Percentiles rank a stretch among this genome's conserved stretches.
These are phyloP conservation scores for Sciurus vulgaris DNA, from an alignment of 2,797 vertebrate genomes.

Conservation along the genomic window DNA sequence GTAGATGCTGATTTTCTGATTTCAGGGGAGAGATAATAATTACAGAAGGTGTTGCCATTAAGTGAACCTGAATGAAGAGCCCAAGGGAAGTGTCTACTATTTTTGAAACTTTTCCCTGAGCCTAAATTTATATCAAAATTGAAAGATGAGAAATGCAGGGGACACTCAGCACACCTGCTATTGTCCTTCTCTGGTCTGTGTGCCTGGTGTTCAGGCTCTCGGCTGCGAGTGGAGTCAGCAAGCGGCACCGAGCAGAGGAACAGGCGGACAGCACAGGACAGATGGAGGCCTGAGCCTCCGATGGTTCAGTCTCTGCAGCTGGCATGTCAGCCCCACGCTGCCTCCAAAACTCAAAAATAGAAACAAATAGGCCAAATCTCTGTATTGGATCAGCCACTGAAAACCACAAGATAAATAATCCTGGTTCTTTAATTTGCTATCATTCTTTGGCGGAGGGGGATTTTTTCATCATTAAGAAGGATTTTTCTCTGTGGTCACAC, in stretches of 20 bases:
- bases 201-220: background rate
- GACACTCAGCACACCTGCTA: background rate
- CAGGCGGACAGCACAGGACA: too few species aligned
- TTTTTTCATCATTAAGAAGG: background rate
- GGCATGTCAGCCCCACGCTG: background rate
- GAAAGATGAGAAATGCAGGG: background rate
- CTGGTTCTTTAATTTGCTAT: background rate
- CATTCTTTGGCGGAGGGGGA: background rate
- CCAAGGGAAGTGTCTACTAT: background rate
- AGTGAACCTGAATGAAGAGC: background rate
- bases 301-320: fast-evolving
- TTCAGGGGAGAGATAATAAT: background rate
- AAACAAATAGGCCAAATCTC: background rate
- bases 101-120: background rate
- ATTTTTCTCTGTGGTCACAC: background rate
- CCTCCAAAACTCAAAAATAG: background rate
- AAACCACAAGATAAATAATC: background rate
- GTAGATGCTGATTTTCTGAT: background rate
- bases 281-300: too few species aligned
- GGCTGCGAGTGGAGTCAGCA: background rate
- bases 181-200: background rate
- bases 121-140: background rate
- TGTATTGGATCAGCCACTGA: background rate
- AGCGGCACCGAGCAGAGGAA: background rate
- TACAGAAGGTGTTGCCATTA: background rate